These are phyloP conservation scores for Kryphioiulus occultus DNA, from an alignment of 2,888 invertebrate species.

Conservation along the genomic window DNA sequence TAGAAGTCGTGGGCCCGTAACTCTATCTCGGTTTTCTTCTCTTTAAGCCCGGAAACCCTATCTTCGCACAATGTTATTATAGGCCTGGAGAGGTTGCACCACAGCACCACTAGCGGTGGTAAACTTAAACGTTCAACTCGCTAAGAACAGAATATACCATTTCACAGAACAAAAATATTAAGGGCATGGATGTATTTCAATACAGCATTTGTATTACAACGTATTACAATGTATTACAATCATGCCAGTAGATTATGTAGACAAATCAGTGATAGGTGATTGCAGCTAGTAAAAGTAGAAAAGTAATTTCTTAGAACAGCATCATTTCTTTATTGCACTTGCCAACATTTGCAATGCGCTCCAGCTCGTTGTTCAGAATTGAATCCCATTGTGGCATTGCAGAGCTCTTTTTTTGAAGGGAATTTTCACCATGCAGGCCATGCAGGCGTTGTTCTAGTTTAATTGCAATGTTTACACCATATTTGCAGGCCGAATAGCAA, in stretches of 20 bases:
- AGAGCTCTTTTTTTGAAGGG: background rate
- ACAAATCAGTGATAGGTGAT: too few species aligned
- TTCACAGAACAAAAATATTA: too few species aligned
- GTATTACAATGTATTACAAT: too few species aligned
- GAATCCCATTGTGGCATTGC: background rate
- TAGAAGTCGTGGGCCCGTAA: constrained; percentile 4
- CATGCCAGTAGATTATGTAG: too few species aligned
- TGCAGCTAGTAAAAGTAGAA: too few species aligned
- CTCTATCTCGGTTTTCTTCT: background rate
- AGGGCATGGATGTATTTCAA: too few species aligned
- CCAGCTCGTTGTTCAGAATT: background rate
- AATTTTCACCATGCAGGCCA: background rate
- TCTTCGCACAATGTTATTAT: background rate
- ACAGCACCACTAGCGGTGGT: background rate
- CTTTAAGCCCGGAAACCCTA: background rate
- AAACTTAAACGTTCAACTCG: background rate
- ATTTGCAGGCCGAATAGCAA: background rate
- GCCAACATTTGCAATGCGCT: background rate
- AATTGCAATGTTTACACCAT: constrained; percentile 32
- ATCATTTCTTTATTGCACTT: background rate
- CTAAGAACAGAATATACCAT: too few species aligned
- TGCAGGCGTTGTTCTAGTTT: constrained; percentile 19
- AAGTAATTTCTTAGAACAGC: background rate
- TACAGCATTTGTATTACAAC: too few species aligned
- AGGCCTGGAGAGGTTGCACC: background rate